phyloP scores from a whole-genome alignment of 2,113 vertebrate genomes.

The Poeciliopsis turrubarensis region DNA sequence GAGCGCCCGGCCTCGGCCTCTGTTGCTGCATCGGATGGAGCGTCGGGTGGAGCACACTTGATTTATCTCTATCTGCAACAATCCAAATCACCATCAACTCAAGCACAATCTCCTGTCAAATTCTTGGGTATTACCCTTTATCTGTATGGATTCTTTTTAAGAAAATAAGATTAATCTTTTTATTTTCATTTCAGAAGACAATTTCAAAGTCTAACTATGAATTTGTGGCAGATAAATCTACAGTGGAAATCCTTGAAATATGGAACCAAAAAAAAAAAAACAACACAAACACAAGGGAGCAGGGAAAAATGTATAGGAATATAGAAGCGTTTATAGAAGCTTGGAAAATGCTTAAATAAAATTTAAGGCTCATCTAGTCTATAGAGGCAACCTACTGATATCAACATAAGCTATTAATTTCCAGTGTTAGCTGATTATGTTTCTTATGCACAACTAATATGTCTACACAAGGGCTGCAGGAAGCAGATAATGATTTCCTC shows the following conservation, averaged over 20 bases:
- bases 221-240: neutral
- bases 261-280: neutral
- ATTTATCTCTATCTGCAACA: constrained; percentile 66
- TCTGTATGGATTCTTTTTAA: neutral
- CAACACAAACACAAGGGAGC: too few species aligned
- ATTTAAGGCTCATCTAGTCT: neutral
- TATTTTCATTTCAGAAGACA: neutral
- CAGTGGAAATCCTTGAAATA: neutral
- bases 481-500: constrained; percentile 11
- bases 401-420: constrained; percentile 15
- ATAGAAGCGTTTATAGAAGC: neutral
- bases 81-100: constrained; percentile 16
- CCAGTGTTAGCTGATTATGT: neutral
- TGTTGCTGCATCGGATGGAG: constrained; percentile 72
- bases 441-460: neutral
- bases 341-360: neutral
- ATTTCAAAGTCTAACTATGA: neutral
- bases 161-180: neutral
- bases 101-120: neutral
- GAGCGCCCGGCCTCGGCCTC: constrained; percentile 44
- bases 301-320: neutral
- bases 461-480: constrained; percentile 1
- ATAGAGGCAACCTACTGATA: too few species aligned
- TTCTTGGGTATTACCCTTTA: neutral
- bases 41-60: constrained; percentile 61